Base-by-base conservation (phyloP, 2,888 invertebrate species). In the Habrosyne pyritoides region DNA sequence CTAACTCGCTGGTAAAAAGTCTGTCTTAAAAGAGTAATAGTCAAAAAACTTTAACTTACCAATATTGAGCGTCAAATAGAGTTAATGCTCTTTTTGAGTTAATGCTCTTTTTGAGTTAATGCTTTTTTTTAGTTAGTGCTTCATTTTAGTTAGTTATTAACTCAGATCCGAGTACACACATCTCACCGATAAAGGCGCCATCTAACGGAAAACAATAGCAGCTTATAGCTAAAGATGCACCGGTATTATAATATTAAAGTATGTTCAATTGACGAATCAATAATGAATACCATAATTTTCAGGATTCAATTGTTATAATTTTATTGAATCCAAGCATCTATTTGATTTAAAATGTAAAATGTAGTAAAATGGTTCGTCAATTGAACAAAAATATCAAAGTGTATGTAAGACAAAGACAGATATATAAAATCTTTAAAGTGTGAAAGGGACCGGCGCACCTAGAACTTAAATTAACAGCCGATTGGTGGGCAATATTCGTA, bases 391-490 rank as follows among this genome's bases (percentile, higher is more conserved):
- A 14, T 33, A 12, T 30, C 52, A 46, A 48, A 48, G 52, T 60
- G 57, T n/a, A 61, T 57, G 63, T 60, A 57, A 59, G 63, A 64
- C 55, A 60, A 61, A 58, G 65, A 65, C 60, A 60, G 62, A 48
- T 61, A 62, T 64, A 66, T 63, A 68, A 56, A 36, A 60, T 59
- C 62, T 61, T 63, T 59, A 56, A 56, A 59, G 56, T 62, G 56
- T 59, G 57, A 63, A 60, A 60, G 56, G 60, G 55, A 57, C 61
- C 58, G 55, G 55, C 65, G 63, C 63, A 63, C 69, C 53, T 36
- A 21, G 48, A 49, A 69, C 63, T 64, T 66, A 66, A 66, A 61
- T 61, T 60, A 61, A 69, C 62, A 63, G 64, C 67, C 65, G 61
- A 60, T 65, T 66, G 70, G 70, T 70, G 70, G 70, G 70, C 64